Evolutionary conservation across 2,888 invertebrate genomes (phyloP).

Genomic region (Spialia ferax): DNA sequence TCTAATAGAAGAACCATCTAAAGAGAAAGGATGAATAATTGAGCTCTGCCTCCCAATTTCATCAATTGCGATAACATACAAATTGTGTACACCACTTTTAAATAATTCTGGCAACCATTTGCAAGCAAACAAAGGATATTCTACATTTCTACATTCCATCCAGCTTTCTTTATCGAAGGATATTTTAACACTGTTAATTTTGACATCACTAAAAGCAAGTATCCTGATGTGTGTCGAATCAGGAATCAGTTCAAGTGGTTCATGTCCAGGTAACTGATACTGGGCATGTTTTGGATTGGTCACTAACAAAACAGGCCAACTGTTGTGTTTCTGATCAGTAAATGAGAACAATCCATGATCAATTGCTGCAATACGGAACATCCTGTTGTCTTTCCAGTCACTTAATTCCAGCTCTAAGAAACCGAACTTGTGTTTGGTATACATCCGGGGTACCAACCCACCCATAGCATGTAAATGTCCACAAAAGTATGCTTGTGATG

Average conservation of each 20-base stretch:
- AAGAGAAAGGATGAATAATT: slow-evolving; percentile 91
- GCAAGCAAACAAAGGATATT: slow-evolving; percentile 91
- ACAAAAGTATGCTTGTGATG: slow-evolving; percentile 93
- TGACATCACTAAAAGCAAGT: slow-evolving; percentile 91
- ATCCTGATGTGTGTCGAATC: slow-evolving; percentile 94
- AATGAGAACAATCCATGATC: slow-evolving; percentile 97
- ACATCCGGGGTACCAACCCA: slow-evolving; percentile 93
- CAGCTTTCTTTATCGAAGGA: slow-evolving; percentile 89
- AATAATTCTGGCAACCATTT: slow-evolving; percentile 91
- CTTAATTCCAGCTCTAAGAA: slow-evolving; percentile 95
- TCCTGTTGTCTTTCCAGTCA: slow-evolving; percentile 97
- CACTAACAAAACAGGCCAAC: slow-evolving; percentile 94
- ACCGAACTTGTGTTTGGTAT: slow-evolving; percentile 93
- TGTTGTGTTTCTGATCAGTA: slow-evolving; percentile 90
- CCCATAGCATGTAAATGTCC: slow-evolving; percentile 96
- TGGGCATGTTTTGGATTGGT: slow-evolving; percentile 97
- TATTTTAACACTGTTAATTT: slow-evolving; percentile 88
- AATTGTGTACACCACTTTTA: slow-evolving; percentile 88
- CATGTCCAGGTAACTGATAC: slow-evolving; percentile 90
- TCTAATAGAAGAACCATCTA: slow-evolving; percentile 90
- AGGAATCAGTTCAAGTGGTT: slow-evolving; percentile 89
- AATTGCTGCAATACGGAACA: slow-evolving; percentile 94
- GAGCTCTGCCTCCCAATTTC: slow-evolving; percentile 82
- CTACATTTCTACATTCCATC: slow-evolving; percentile 86
- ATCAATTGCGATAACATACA: slow-evolving; percentile 88